Evolutionary conservation across 2,888 invertebrate genomes (phyloP).

Genomic region (Chorisops tibialis): DNA sequence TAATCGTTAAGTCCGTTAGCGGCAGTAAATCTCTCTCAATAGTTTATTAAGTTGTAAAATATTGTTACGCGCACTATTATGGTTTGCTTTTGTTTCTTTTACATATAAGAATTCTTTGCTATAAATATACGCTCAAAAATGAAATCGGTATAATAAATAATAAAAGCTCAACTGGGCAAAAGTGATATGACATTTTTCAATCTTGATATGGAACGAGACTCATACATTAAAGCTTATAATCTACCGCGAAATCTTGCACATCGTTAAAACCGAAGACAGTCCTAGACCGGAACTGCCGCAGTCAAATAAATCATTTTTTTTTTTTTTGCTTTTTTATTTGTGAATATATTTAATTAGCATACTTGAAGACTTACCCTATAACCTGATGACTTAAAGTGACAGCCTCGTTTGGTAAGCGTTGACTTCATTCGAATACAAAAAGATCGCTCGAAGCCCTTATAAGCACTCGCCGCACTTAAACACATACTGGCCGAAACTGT

Average conservation of each 20-base stretch:
- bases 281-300: conserved; percentile 9
- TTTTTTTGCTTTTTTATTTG: neutral
- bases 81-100: too few relatives aligned
- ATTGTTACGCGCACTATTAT: too few relatives aligned
- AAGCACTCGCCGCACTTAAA: conserved; percentile 65
- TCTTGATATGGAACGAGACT: conserved; percentile 18
- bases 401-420: conserved; percentile 93
- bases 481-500: conserved; percentile 85
- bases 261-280: conserved; percentile 26
- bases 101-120: too few relatives aligned
- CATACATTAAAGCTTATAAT: conserved; percentile 24
- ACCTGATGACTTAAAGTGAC: conserved; percentile 94
- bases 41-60: too few relatives aligned
- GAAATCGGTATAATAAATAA: neutral
- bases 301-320: conserved; percentile 7
- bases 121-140: neutral
- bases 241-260: conserved; percentile 27
- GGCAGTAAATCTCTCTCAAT: too few relatives aligned
- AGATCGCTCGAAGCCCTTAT: conserved; percentile 84
- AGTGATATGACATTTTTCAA: conserved; percentile 5
- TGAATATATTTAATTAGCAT: neutral
- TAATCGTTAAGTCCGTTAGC: too few relatives aligned
- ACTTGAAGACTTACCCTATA: conserved; percentile 74
- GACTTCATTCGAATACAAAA: conserved; percentile 98
- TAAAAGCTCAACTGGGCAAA: conserved; percentile 8